A percentile compares a stretch with the other conserved stretches of the same genome.
These are phyloP conservation scores for Acanthisitta chloris DNA, from an alignment of 2,113 vertebrate genomes.

Conservation along the genomic window DNA sequence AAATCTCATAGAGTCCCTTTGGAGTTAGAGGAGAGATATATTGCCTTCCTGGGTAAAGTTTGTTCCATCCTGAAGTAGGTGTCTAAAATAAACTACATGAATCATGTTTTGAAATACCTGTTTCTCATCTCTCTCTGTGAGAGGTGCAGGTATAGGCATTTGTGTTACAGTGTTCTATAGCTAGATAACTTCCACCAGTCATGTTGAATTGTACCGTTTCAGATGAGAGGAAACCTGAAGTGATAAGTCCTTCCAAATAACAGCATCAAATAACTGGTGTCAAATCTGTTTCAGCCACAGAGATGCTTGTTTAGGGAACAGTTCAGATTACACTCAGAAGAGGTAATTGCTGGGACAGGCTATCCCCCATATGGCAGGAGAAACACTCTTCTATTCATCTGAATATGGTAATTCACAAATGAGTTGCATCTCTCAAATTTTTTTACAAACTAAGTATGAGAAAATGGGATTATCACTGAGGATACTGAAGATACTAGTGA, in stretches of 20 bases:
- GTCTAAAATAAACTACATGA: not conserved
- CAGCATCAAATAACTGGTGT: not conserved
- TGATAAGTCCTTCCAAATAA: not conserved
- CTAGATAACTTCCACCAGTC: not conserved
- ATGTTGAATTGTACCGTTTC: not conserved
- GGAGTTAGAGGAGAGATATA: not conserved
- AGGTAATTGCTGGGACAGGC: not conserved
- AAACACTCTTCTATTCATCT: not conserved
- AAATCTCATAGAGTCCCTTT: not conserved
- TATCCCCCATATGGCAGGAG: not conserved
- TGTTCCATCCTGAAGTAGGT: not conserved
- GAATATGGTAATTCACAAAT: not conserved
- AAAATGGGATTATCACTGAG: not conserved
- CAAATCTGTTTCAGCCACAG: not conserved
- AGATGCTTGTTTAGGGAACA: not conserved
- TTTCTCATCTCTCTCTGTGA: not conserved
- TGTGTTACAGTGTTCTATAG: not conserved
- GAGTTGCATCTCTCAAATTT: not conserved
- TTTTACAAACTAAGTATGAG: not conserved
- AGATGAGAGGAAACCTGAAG: not conserved
- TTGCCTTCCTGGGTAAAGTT: not conserved
- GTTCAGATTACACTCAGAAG: not conserved
- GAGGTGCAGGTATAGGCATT: not conserved
- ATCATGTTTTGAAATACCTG: not conserved
- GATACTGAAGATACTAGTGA: not conserved